Percentiles rank a stretch among this genome's conserved stretches.
Evolutionary conservation across 2,888 invertebrate genomes (phyloP).

Genomic region (Xanthia togata): DNA sequence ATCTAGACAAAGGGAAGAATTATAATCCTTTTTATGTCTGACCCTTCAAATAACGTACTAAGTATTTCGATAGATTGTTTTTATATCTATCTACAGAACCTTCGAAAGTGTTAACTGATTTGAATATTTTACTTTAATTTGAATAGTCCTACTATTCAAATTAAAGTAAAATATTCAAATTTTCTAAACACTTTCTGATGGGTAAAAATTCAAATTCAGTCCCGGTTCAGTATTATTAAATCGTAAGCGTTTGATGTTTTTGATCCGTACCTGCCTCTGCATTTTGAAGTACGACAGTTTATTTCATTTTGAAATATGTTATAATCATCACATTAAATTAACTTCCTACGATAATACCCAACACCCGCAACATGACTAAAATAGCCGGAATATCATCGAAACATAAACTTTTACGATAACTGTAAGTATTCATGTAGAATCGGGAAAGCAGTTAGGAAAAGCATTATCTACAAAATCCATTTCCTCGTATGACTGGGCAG

Average conservation of each 20-base stretch:
- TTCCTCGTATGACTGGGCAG: conserved; percentile 43
- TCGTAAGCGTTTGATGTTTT: conserved; percentile 6
- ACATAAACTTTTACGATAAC: conserved; percentile 70
- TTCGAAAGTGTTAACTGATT: neutral
- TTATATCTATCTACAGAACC: neutral
- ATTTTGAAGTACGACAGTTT: neutral
- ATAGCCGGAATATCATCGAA: conserved; percentile 69
- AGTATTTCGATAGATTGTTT: conserved; percentile 34
- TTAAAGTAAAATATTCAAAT: no score
- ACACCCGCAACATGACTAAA: conserved; percentile 14
- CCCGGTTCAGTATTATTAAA: conserved; percentile 2
- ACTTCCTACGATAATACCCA: neutral
- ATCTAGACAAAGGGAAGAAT: conserved; percentile 63
- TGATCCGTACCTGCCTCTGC: neutral
- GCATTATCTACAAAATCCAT: conserved; percentile 56
- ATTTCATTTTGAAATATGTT: neutral
- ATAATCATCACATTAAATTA: neutral
- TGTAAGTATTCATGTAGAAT: conserved; percentile 53
- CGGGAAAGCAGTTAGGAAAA: conserved; percentile 47
- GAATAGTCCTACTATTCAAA: conserved; percentile 18
- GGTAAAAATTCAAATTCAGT: conserved; percentile 8
- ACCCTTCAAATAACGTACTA: conserved; percentile 50
- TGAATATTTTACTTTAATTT: conserved; percentile 30
- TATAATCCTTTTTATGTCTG: conserved; percentile 62
- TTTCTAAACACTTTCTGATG: no score